phyloP scores from a whole-genome alignment of 92 coral and sea anemone species.

The Scolanthus callimorphus region DNA sequence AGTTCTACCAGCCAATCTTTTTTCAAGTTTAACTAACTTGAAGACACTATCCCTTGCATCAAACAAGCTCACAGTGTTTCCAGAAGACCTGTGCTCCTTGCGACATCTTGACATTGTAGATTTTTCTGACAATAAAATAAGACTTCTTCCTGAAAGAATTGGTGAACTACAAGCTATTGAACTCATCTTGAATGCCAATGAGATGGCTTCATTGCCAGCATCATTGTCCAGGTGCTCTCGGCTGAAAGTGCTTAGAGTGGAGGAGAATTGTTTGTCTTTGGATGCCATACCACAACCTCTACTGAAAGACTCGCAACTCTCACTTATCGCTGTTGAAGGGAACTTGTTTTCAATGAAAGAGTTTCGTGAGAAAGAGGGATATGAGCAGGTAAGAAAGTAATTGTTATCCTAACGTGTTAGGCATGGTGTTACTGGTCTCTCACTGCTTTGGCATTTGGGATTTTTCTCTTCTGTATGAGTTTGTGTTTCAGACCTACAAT shows the following conservation, averaged over 20 bases:
- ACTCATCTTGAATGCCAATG: constrained; percentile 79
- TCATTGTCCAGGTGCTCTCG: constrained; percentile 67
- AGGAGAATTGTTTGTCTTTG: constrained; percentile 80
- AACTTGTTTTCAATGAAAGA: constrained; percentile 77
- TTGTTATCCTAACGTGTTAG: not conserved
- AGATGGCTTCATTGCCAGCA: constrained; percentile 58
- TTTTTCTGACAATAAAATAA: constrained; percentile 74
- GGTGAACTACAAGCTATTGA: constrained; percentile 82
- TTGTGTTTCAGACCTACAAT: too few relatives aligned
- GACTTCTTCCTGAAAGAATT: constrained; percentile 68
- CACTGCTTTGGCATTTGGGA: too few relatives aligned
- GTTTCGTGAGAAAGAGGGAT: constrained; percentile 72
- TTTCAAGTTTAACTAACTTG: constrained; percentile 55
- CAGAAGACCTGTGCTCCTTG: constrained; percentile 63
- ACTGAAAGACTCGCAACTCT: constrained; percentile 77
- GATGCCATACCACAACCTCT: constrained; percentile 60
- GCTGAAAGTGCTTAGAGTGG: constrained; percentile 78
- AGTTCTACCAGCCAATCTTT: constrained; percentile 59
- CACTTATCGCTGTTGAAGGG: constrained; percentile 83
- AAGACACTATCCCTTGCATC: constrained; percentile 73
- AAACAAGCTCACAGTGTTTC: constrained; percentile 77
- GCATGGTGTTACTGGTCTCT: not conserved
- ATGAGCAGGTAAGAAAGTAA: constrained; percentile 64
- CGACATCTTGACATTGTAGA: constrained; percentile 79
- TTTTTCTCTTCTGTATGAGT: too few relatives aligned